These are phyloP conservation scores for Phylloscopus trochiloides DNA, from an alignment of 2,113 vertebrate genomes.

Conservation along the genomic window DNA sequence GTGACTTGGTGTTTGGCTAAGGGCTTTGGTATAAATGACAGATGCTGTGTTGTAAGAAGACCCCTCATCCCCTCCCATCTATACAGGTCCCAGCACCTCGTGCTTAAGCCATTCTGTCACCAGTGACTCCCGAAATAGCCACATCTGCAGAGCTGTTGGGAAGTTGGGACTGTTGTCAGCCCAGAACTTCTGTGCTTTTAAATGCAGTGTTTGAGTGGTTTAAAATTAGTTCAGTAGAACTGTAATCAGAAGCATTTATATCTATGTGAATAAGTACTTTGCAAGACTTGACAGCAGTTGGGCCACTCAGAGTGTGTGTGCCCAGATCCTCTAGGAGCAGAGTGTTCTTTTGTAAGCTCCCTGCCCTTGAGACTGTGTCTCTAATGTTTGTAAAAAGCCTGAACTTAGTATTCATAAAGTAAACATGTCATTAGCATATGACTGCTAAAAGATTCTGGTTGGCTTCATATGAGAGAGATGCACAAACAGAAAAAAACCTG, in stretches of 20 bases:
- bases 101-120: neutral
- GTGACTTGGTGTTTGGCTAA: neutral
- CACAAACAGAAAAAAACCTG: neutral
- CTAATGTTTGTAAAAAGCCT: neutral
- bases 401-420: neutral
- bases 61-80: neutral
- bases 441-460: neutral
- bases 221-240: conserved; percentile 22
- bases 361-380: neutral
- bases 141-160: neutral
- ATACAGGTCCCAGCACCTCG: neutral
- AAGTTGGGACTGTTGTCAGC: neutral
- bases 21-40: neutral
- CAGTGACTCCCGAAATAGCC: neutral
- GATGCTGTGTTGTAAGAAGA: neutral
- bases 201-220: neutral
- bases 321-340: neutral
- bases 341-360: neutral
- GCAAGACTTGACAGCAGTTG: neutral
- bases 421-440: neutral
- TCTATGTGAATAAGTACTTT: neutral
- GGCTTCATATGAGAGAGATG: neutral
- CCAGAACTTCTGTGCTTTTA: neutral
- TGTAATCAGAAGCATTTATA: neutral
- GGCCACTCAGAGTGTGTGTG: neutral